These are phyloP conservation scores for Agrochola lota DNA, from an alignment of 2,888 invertebrate species.

Conservation along the genomic window DNA sequence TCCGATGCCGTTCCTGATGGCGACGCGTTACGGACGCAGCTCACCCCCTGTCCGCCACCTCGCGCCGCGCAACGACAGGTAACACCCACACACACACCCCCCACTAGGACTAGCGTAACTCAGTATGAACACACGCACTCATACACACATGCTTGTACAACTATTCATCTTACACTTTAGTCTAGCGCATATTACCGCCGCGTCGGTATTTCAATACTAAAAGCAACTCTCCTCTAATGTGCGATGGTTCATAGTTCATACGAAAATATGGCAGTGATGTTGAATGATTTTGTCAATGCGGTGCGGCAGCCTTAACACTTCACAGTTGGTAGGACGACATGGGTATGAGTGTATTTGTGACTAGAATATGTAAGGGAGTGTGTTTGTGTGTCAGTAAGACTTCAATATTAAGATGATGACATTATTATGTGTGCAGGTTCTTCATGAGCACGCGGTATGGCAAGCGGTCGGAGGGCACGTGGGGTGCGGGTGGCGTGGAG, in stretches of 20 bases:
- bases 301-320: too few species aligned
- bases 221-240: not conserved
- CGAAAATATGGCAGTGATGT: too few species aligned
- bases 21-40: constrained; percentile 84
- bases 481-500: not conserved
- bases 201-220: not conserved
- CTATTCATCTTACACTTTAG: not conserved
- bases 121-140: not conserved
- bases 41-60: constrained; percentile 75
- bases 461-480: constrained; percentile 73
- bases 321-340: not conserved
- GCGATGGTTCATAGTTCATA: not conserved
- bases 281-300: not conserved
- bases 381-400: not conserved
- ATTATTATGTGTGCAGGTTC: constrained; percentile 71
- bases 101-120: not conserved
- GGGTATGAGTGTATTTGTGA: not conserved
- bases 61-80: constrained; percentile 83
- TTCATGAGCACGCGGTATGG: constrained; percentile 83
- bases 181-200: not conserved
- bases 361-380: not conserved
- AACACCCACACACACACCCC: constrained; percentile 3
- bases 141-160: not conserved
- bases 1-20: constrained; percentile 83
- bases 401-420: not conserved